Base-by-base conservation (phyloP, 2,797 vertebrate genomes). In the Pangasius larnaudii region DNA sequence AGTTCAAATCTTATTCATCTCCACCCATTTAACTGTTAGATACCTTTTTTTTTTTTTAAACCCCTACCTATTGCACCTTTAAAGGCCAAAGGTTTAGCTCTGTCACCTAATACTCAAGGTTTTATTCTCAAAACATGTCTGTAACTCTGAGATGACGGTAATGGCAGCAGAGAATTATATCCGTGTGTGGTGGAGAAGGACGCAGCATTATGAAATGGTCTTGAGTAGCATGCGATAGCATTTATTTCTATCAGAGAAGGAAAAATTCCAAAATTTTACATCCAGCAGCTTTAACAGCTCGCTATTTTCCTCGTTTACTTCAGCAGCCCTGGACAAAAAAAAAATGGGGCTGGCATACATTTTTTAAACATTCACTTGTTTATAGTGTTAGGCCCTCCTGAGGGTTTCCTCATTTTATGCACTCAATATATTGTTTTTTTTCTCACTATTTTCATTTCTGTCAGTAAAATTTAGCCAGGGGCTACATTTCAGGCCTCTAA, bases 401-500 rank as follows among this genome's bases (percentile, higher is more conserved):
- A 39, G 78, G 19, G 19, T 80, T 80, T 22, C 10, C 51, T 59
- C 19, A 80, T 80, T 80, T 80, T 80, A 80, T 80, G 53, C 53
- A 39, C 78, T 59, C 19, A 59, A 33, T 58, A 59, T 36, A 59
- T 59, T 59, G 14, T 80, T 59, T 53, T 46, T 13, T 58, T 30
- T 36, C 78, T 59, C 53, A 80, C 53, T 14, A 14, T 80, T 39
- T 80, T 80, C 5, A 59, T 24, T 2, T 36, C 30, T 56, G 9
- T 30, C n/a, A 11, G 77, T 56, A 58, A 80, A 56, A 58, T 59
- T 59, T 58, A 39, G 46, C n/a, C n/a, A 56, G 16, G n/a, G 51
- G 49, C 51, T 80, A 24, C 77, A 1, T 80, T 80, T 58, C 77
- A 58, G 19, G 2, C 53, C 10, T 80, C 9, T 22, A 33, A 36